These are phyloP conservation scores for Camponotus pennsylvanicus DNA, from an alignment of 1,140 invertebrate species.

Conservation along the genomic window DNA sequence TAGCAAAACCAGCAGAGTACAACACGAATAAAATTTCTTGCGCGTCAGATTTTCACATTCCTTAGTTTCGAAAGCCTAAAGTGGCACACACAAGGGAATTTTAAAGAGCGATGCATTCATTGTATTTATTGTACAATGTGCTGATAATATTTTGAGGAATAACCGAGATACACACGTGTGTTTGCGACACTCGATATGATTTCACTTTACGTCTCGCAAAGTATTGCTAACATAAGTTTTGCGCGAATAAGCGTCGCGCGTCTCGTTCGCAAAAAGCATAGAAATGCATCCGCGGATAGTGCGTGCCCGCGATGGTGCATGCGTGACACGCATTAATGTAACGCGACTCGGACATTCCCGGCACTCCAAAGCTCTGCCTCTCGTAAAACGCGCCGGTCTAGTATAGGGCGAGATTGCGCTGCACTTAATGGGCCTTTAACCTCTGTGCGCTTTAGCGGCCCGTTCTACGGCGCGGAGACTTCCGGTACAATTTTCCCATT, in stretches of 20 bases:
- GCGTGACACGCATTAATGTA: constrained; percentile 60
- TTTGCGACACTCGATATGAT: neutral
- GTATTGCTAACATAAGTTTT: neutral
- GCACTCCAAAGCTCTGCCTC: constrained; percentile 27
- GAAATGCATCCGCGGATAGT: constrained; percentile 8
- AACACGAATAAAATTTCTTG: constrained; percentile 26
- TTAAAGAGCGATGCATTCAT: neutral
- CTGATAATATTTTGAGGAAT: neutral
- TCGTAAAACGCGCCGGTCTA: constrained; percentile 44
- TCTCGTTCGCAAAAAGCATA: neutral
- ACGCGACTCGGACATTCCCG: constrained; percentile 62
- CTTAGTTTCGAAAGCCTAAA: constrained; percentile 27
- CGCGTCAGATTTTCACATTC: constrained; percentile 34
- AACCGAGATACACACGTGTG: neutral
- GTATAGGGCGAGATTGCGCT: constrained; percentile 73
- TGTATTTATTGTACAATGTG: neutral
- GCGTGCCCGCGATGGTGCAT: neutral
- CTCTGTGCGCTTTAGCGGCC: constrained; percentile 55
- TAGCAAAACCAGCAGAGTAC: neutral
- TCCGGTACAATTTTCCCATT: constrained; percentile 81
- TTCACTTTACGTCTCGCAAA: neutral
- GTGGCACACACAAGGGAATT: neutral
- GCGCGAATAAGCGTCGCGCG: neutral
- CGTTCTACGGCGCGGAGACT: constrained; percentile 69
- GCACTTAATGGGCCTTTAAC: constrained; percentile 80